A percentile compares a stretch with the other conserved stretches of the same genome.
These are phyloP conservation scores for Nudaria mundana DNA, from an alignment of 2,888 invertebrate genomes.

Conservation along the genomic window DNA sequence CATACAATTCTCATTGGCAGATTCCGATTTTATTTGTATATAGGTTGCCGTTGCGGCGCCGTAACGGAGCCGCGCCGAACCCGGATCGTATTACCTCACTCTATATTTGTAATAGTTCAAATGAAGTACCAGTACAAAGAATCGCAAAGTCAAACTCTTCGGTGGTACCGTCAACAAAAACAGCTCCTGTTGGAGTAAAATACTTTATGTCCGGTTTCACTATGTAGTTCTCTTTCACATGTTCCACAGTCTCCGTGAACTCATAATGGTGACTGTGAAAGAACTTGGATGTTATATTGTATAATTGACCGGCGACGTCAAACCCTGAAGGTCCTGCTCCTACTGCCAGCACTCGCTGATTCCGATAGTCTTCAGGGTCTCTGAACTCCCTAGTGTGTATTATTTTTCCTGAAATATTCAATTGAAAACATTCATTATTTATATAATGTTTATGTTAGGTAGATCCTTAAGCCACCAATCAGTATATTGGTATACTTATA, in stretches of 20 bases:
- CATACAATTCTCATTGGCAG: no score
- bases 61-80: no score
- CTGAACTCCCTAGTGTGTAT: constrained; percentile 89
- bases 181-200: constrained; percentile 71
- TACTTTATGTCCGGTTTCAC: constrained; percentile 78
- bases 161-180: constrained; percentile 82
- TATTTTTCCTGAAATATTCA: constrained; percentile 80
- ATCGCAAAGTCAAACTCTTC: constrained; percentile 84
- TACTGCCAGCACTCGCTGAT: constrained; percentile 83
- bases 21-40: no score
- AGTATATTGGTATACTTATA: no score
- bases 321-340: constrained; percentile 88
- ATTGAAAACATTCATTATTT: no score
- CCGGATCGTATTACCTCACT: no score
- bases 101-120: no score
- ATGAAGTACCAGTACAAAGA: constrained; percentile 84
- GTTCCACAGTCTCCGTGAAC: constrained; percentile 63
- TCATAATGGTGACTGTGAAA: constrained; percentile 80
- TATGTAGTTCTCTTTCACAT: no score
- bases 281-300: constrained; percentile 69
- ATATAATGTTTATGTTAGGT: no score
- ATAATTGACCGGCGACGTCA: constrained; percentile 82
- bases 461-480: no score
- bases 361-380: constrained; percentile 80
- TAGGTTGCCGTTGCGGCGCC: no score